Conservation (phyloP, 2,113 vertebrate species). For the Triplophysa dalaica region DNA sequence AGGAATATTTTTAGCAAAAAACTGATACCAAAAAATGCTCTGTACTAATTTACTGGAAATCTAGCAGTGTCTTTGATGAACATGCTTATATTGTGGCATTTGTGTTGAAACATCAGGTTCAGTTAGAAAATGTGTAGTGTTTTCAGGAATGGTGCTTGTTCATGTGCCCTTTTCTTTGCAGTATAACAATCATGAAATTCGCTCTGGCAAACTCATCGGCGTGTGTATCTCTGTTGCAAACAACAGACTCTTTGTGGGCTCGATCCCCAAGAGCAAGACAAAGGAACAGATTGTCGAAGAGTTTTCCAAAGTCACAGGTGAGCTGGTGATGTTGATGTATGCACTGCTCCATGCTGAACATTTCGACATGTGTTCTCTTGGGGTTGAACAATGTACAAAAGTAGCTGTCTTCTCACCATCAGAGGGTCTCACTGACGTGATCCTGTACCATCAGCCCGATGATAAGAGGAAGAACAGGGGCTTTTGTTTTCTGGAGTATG, state of each 20-base stretch:
- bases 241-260: slow-evolving; percentile 98
- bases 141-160: background rate
- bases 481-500: slow-evolving; percentile 98
- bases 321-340: slow-evolving; percentile 39
- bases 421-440: slow-evolving; percentile 98
- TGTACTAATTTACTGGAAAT: no score
- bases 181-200: slow-evolving; percentile 98
- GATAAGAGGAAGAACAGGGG: slow-evolving; percentile 98
- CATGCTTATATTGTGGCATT: no score
- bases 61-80: no score
- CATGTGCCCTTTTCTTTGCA: slow-evolving; percentile 59
- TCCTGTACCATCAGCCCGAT: slow-evolving; percentile 96
- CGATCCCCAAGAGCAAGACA: slow-evolving; percentile 99
- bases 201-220: slow-evolving; percentile 95
- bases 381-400: background rate
- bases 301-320: slow-evolving; percentile 98
- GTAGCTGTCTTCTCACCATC: background rate
- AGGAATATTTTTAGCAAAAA: no score
- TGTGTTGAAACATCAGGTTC: no score
- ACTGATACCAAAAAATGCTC: no score
- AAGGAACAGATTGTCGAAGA: slow-evolving; percentile 99
- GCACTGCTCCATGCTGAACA: background rate
- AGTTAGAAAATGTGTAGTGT: no score
- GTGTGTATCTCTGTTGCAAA: slow-evolving; percentile 99
- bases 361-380: background rate